Evolutionary conservation across 2,113 vertebrate species (phyloP).

Genomic region (Symphodus melops): DNA sequence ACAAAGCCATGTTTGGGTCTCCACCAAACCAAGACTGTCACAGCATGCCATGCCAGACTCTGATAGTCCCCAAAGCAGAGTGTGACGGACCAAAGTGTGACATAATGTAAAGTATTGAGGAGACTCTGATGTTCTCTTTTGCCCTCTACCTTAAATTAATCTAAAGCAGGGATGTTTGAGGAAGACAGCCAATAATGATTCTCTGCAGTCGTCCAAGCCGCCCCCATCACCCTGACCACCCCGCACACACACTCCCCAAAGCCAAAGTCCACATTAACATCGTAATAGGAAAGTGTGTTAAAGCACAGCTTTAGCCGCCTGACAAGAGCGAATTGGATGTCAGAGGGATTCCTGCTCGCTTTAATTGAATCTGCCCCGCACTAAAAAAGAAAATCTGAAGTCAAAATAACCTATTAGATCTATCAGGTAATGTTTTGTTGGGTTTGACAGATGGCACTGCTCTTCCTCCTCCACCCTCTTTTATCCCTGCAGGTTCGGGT

Average conservation of each 20-base stretch:
- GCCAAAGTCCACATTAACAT: constrained; percentile 88
- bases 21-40: no score
- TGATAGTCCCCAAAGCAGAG: no score
- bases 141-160: constrained; percentile 20
- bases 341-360: constrained; percentile 94
- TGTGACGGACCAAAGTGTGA: neutral
- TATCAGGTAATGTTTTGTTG: constrained; percentile 90
- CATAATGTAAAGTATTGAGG: neutral
- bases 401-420: constrained; percentile 94
- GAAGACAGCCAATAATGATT: constrained; percentile 33
- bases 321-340: constrained; percentile 95
- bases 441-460: constrained; percentile 74
- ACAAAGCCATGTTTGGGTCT: no score
- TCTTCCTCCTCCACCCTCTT: constrained; percentile 7
- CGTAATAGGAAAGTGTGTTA: constrained; percentile 91
- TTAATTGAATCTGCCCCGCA: constrained; percentile 93
- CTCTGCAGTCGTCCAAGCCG: neutral
- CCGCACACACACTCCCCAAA: constrained; percentile 9
- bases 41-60: no score
- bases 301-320: constrained; percentile 87
- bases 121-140: constrained; percentile 3
- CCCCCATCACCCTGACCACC: constrained; percentile 19
- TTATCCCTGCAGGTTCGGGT: constrained; percentile 32
- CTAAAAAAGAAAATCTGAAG: constrained; percentile 87
- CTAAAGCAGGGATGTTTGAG: constrained; percentile 28